A percentile compares a stretch with the other conserved stretches of the same genome.
phyloP scores from a whole-genome alignment of 2,113 vertebrate genomes.

The Dromas ardeola region DNA sequence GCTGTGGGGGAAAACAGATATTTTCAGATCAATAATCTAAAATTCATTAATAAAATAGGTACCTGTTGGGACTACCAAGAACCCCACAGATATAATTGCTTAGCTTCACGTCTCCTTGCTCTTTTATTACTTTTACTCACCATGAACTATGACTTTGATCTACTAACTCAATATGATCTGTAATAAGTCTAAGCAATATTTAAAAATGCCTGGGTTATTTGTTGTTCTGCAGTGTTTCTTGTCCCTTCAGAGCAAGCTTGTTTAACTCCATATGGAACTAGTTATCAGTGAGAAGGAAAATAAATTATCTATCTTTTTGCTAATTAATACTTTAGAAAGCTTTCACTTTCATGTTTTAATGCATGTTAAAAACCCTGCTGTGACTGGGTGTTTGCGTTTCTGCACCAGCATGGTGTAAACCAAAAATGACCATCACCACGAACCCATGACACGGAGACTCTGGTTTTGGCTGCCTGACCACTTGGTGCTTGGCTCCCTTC shows the following conservation, averaged over 20 bases:
- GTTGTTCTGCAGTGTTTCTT: not conserved
- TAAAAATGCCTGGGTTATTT: not conserved
- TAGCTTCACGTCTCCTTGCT: not conserved
- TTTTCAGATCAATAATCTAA: not conserved
- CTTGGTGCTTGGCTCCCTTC: not conserved
- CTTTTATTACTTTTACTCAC: not conserved
- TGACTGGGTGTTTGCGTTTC: not conserved
- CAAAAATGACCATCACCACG: not conserved
- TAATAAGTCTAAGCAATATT: not conserved
- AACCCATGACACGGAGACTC: not conserved
- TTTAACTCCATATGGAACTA: not conserved
- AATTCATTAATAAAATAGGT: not conserved
- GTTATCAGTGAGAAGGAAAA: not conserved
- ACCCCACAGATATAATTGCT: not conserved
- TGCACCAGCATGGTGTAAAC: not conserved
- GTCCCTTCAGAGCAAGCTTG: not conserved
- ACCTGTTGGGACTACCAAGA: not conserved
- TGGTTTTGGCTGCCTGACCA: not conserved
- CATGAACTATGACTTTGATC: not conserved
- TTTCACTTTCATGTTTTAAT: not conserved
- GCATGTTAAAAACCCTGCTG: not conserved
- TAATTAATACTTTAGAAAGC: not conserved
- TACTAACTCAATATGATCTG: not conserved
- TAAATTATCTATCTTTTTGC: not conserved
- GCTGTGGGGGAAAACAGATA: not conserved